These are phyloP conservation scores for Argopecten irradians DNA, from an alignment of 1,140 invertebrate genomes.

Conservation along the genomic window DNA sequence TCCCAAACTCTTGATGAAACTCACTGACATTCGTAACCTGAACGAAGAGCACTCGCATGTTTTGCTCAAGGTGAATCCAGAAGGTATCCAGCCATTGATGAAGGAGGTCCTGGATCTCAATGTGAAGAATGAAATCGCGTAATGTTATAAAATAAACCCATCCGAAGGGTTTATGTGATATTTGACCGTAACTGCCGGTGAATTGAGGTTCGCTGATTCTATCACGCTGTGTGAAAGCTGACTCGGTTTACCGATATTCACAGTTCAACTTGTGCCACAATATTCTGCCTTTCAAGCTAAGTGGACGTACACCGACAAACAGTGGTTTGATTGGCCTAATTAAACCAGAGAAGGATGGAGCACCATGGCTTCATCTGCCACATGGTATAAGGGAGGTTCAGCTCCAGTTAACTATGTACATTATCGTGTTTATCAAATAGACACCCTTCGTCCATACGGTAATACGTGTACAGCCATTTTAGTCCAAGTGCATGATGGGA, in stretches of 20 bases:
- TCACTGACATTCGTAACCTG: constrained; percentile 79
- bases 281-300: background rate
- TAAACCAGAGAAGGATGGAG: background rate
- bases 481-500: background rate
- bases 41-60: constrained; percentile 80
- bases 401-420: background rate
- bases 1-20: constrained; percentile 79
- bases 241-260: background rate
- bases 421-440: constrained; percentile 4
- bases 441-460: constrained; percentile 6
- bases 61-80: constrained; percentile 76
- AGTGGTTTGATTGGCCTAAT: background rate
- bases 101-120: constrained; percentile 76
- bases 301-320: background rate
- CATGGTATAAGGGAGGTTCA: background rate
- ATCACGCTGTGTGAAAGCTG: background rate
- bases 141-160: background rate
- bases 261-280: constrained; percentile 20
- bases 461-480: background rate
- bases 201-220: background rate
- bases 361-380: background rate
- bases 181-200: constrained; percentile 14
- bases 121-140: constrained; percentile 55
- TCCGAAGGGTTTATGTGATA: background rate
- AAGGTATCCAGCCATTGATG: constrained; percentile 77